Conservation (phyloP, 2,888 invertebrate genomes). For the Bombylius discolor region DNA sequence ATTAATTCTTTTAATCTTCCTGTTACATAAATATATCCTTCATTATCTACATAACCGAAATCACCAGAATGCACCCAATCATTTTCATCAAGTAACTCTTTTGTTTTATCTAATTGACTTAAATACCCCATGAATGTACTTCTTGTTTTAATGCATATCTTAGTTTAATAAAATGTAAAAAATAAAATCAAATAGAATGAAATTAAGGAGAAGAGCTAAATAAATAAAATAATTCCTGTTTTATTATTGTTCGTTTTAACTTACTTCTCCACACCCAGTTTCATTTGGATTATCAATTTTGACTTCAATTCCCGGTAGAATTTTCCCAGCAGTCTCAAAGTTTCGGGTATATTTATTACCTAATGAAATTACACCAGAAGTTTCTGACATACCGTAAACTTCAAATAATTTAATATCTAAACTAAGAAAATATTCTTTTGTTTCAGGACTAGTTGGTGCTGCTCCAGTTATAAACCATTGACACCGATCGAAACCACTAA, state of each 20-base stretch:
- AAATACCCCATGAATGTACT: conserved; percentile 87
- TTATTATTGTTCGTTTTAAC: conserved; percentile 17
- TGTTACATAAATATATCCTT: conserved; percentile 59
- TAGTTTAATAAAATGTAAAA: background rate
- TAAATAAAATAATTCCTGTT: too few species aligned
- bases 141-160: conserved; percentile 60
- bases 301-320: conserved; percentile 50
- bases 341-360: conserved; percentile 30
- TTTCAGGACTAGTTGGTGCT: conserved; percentile 66
- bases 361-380: conserved; percentile 61
- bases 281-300: conserved; percentile 50
- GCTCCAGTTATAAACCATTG: conserved; percentile 58
- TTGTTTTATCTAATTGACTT: conserved; percentile 53
- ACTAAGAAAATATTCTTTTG: conserved; percentile 74
- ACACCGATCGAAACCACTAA: conserved; percentile 56
- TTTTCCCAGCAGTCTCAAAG: conserved; percentile 55
- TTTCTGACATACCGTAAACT: conserved; percentile 80
- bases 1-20: conserved; percentile 67
- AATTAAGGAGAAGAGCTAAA: too few species aligned
- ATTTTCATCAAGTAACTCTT: conserved; percentile 56
- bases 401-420: conserved; percentile 70
- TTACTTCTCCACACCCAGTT: conserved; percentile 56
- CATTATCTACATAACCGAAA: conserved; percentile 61
- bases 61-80: conserved; percentile 83
- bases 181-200: background rate